Conservation (phyloP, 2,113 vertebrate genomes). For the Calyptomena viridis region DNA sequence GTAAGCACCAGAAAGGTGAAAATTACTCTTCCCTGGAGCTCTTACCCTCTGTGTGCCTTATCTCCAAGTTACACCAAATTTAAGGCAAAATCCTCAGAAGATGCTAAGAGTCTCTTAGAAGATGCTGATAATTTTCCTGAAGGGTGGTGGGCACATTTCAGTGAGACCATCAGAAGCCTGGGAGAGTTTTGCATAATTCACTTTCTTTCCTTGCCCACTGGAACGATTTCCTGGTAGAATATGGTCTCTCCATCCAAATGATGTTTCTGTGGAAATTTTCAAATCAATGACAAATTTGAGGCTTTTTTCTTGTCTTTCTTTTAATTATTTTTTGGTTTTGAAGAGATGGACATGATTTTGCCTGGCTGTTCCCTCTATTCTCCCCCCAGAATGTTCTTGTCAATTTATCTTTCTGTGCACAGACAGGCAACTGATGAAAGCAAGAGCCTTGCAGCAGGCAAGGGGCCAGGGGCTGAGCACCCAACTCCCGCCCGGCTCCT, state of each 20-base stretch:
- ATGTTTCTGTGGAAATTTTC: background rate
- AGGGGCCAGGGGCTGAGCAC: slow-evolving; percentile 7
- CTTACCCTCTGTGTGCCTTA: slow-evolving; percentile 30
- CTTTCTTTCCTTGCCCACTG: background rate
- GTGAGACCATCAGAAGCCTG: background rate
- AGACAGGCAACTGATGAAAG: background rate
- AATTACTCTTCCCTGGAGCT: slow-evolving; percentile 51
- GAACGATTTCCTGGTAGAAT: background rate
- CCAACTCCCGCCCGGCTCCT: background rate
- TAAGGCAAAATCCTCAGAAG: background rate
- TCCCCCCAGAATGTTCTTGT: background rate
- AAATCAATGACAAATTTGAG: background rate
- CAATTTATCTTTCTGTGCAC: background rate
- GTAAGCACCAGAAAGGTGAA: slow-evolving; percentile 60
- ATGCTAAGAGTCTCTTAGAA: background rate
- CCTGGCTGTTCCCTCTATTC: background rate
- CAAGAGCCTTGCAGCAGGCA: background rate
- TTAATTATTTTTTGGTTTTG: background rate
- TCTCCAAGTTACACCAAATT: slow-evolving; percentile 4
- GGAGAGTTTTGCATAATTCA: background rate
- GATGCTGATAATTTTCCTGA: background rate
- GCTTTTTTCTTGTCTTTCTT: background rate
- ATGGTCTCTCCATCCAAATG: background rate
- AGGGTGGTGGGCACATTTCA: background rate
- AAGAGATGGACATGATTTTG: background rate